Base-by-base conservation (phyloP, 2,797 vertebrate genomes). In the Todus mexicanus region DNA sequence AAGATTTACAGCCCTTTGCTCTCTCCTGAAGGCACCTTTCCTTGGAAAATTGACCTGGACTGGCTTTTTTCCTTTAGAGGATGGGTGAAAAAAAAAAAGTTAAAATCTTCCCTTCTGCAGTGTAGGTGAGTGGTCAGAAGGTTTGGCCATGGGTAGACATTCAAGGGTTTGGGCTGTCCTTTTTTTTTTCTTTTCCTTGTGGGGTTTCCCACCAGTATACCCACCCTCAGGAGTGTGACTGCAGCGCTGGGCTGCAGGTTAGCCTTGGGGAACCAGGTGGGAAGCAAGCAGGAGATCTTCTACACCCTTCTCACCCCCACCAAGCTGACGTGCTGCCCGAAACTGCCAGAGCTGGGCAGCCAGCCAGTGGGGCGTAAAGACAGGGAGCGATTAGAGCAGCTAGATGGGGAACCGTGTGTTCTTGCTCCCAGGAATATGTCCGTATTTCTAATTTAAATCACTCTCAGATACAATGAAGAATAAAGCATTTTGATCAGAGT, bases 401-500 rank as follows among this genome's bases (percentile, higher is more conserved):
- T 42, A 26, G 18, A 33, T 72, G 75, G 56, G 84, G 84, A 83
- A 84, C 86, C 27, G 0, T 42, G 40, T 8, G 40, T 91, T 90
- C 93, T 51, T 40, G 74, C 84, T 92, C 89, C 54, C 60, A 89
- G 90, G 86, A 95, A 92, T 93, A 85, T 65, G 60, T 53, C 95
- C 68, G 45, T 74, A 73, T 89, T 90, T 92, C 91, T 88, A 56
- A 84, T 95, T 93, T 92, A 96, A 94, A 91, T 96, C 87, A 81
- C 66, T 93, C 79, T 88, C 7, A 1, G 83, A 92, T 90, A 92
- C 82, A 90, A 84, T 84, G 85, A 94, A 95, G 93, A 96, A 95
- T 95, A 96, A 96, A 97, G 95, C 95, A 95, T 97, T 97, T 97
- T 94, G 93, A 95, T 95, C 90, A 73, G 79, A 78, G 90, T 83